Percentiles rank a stretch among this genome's conserved stretches.
These are phyloP conservation scores for Entomyzon cyanotis DNA, from an alignment of 2,113 vertebrate genomes.

Conservation along the genomic window DNA sequence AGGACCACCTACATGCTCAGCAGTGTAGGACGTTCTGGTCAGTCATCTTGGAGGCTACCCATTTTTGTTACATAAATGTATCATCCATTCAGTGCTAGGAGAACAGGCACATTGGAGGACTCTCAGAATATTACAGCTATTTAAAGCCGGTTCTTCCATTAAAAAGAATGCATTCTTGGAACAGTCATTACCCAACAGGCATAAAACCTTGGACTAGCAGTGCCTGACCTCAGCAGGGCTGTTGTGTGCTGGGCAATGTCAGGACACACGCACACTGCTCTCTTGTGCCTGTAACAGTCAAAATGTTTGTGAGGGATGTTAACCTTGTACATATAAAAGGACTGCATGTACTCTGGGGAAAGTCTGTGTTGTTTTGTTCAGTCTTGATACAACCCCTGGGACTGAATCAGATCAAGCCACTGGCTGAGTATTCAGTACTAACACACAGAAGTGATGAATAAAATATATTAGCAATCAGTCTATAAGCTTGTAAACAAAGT, in stretches of 20 bases:
- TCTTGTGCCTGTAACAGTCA: rapidly evolving
- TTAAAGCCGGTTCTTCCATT: not conserved
- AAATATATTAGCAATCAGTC: not conserved
- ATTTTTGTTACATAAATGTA: not conserved
- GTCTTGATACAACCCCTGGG: not conserved
- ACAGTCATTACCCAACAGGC: not conserved
- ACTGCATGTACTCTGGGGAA: not conserved
- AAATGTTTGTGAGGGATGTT: not conserved
- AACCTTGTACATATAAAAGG: not conserved
- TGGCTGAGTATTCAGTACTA: not conserved
- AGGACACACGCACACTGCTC: rapidly evolving
- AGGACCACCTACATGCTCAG: not conserved
- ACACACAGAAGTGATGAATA: not conserved
- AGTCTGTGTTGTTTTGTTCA: not conserved
- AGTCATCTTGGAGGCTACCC: not conserved
- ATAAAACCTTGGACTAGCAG: not conserved
- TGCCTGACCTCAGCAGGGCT: rapidly evolving
- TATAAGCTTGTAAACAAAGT: not conserved
- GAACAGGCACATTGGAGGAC: not conserved
- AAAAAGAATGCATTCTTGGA: not conserved
- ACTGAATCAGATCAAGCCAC: not conserved
- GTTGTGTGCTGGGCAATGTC: not conserved
- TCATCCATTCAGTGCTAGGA: not conserved
- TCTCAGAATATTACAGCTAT: not conserved
- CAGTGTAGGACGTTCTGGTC: not conserved